phyloP scores from a whole-genome alignment of 2,113 vertebrate species.

The Beaufortia kweichowensis region DNA sequence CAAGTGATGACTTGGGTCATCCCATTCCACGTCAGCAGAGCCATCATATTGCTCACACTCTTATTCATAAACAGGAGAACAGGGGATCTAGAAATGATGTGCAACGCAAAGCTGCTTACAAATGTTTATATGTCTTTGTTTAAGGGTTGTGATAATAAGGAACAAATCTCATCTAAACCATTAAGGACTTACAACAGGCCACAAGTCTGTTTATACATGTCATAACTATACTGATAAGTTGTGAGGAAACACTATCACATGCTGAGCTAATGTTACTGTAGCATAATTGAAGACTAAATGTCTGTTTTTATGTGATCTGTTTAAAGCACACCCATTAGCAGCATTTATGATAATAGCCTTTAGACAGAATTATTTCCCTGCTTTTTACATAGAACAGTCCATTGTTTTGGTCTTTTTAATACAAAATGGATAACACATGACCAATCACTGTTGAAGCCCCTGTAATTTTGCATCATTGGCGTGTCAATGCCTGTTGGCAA shows the following conservation, averaged over 20 bases:
- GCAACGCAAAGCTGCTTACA: neutral
- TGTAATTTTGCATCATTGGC: conserved; percentile 28
- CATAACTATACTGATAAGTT: neutral
- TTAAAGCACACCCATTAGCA: too few relatives aligned
- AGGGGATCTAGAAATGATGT: neutral
- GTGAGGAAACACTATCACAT: neutral
- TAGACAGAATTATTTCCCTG: neutral
- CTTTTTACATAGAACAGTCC: neutral
- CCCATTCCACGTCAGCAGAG: too few relatives aligned
- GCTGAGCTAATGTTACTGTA: neutral
- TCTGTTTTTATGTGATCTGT: conserved; percentile 10
- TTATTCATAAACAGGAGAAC: neutral
- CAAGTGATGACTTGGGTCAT: too few relatives aligned
- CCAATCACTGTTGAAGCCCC: neutral
- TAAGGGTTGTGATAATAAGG: neutral
- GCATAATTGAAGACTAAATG: neutral
- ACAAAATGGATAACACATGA: neutral
- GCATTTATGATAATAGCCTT: too few relatives aligned
- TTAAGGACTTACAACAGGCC: neutral
- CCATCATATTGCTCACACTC: conserved; percentile 4
- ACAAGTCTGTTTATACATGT: neutral
- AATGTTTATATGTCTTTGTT: conserved; percentile 12
- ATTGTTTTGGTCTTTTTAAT: neutral
- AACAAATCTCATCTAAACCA: neutral
- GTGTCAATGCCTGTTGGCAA: too few relatives aligned